Percentiles rank a stretch among this genome's conserved stretches.
phyloP scores from a whole-genome alignment of 2,797 vertebrate species.

The Lates japonicus region DNA sequence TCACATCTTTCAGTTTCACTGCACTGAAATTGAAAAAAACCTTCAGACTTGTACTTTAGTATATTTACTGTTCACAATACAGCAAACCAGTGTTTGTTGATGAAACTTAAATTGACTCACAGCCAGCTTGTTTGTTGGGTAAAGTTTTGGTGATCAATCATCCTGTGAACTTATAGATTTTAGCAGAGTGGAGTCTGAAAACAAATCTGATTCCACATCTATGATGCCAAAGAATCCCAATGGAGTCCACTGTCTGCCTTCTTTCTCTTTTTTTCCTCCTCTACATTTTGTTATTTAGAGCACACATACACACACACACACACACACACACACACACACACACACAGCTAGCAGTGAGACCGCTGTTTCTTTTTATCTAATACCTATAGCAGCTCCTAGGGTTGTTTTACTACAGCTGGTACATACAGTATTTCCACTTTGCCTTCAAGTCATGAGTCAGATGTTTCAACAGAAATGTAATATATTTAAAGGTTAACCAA shows the following conservation, averaged over 20 bases:
- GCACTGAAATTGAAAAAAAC: not conserved
- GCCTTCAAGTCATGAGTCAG: not conserved
- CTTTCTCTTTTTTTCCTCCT: not conserved
- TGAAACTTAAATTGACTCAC: not conserved
- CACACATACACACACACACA: not conserved
- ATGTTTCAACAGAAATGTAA: not conserved
- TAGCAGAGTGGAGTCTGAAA: slow-evolving; percentile 1
- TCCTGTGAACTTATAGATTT: slow-evolving; percentile 8
- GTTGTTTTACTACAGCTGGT: not conserved
- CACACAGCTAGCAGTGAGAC: not conserved
- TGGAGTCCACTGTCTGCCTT: not conserved
- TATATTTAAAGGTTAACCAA: too few relatives aligned
- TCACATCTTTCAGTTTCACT: not conserved
- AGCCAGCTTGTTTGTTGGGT: not conserved
- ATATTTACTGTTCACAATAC: not conserved
- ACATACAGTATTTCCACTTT: not conserved
- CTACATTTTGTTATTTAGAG: not conserved
- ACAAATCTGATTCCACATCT: slow-evolving; percentile 20
- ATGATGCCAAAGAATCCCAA: slow-evolving; percentile 1
- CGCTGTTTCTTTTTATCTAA: not conserved
- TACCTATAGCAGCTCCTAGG: too few relatives aligned
- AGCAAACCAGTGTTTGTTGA: not conserved
- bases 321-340: too few relatives aligned
- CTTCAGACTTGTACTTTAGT: not conserved
- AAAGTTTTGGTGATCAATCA: slow-evolving; percentile 16